These are phyloP conservation scores for Lagocephalus sceleratus DNA, from an alignment of 2,797 vertebrate genomes.

Conservation along the genomic window DNA sequence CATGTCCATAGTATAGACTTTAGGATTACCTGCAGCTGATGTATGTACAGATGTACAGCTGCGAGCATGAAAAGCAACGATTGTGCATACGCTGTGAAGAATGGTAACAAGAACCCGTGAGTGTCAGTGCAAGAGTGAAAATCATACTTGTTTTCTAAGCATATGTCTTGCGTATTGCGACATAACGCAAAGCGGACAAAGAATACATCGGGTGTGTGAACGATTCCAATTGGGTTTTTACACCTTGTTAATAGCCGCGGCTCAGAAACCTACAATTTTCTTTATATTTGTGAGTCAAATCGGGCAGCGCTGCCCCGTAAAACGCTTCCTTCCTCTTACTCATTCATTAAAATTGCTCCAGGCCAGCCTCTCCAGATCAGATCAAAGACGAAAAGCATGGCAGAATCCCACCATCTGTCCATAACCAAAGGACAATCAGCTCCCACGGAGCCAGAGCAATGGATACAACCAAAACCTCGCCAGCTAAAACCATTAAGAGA, in stretches of 20 bases:
- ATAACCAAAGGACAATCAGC: slow-evolving; percentile 59
- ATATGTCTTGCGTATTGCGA: too few species aligned
- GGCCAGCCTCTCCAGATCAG: slow-evolving; percentile 58
- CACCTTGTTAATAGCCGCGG: background rate
- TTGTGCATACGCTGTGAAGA: background rate
- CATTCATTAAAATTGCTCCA: slow-evolving; percentile 74
- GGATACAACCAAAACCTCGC: slow-evolving; percentile 24
- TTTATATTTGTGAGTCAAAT: slow-evolving; percentile 43
- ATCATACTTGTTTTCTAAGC: too few species aligned
- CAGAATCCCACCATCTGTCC: slow-evolving; percentile 64
- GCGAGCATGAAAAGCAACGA: background rate
- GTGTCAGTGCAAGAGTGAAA: background rate
- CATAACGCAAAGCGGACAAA: too few species aligned
- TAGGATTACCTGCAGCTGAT: background rate
- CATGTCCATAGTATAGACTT: background rate
- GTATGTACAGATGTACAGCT: background rate
- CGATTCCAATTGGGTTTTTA: background rate
- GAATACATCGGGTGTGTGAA: background rate
- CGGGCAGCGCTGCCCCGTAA: slow-evolving; percentile 59
- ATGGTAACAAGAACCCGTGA: background rate
- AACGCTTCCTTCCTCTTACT: slow-evolving; percentile 80
- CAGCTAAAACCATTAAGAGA: slow-evolving; percentile 17
- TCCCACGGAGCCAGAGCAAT: slow-evolving; percentile 40
- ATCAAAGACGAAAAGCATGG: slow-evolving; percentile 68
- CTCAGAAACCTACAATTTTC: slow-evolving; percentile 27